Evolutionary conservation across 2,113 vertebrate species (phyloP).

Genomic region (Neopipo cinnamomea): DNA sequence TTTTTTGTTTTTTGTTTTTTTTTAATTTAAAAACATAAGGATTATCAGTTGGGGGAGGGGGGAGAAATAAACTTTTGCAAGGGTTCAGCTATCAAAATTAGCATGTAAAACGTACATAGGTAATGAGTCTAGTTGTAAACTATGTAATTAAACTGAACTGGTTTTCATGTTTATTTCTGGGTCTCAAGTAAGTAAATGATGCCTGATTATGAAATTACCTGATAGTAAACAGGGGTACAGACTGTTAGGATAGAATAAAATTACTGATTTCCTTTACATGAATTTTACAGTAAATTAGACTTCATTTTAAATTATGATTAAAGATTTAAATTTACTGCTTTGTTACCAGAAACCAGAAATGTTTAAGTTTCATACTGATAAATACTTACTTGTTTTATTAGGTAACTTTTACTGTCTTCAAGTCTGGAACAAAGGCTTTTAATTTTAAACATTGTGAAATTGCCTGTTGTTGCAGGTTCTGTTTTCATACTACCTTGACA

Average conservation of each 20-base stretch:
- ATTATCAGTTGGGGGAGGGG: not conserved
- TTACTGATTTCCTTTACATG: not conserved
- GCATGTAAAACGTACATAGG: not conserved
- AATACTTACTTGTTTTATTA: not conserved
- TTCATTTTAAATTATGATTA: not conserved
- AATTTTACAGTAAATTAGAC: not conserved
- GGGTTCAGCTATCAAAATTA: not conserved
- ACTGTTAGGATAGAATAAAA: not conserved
- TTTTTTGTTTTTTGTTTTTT: not conserved
- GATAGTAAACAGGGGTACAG: not conserved
- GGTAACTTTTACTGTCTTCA: not conserved
- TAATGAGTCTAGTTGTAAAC: not conserved
- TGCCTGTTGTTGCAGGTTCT: not conserved
- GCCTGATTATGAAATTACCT: not conserved
- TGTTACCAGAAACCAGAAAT: not conserved
- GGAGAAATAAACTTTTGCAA: not conserved
- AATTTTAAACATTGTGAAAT: not conserved
- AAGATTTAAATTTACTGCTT: not conserved
- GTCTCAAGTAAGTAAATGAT: not conserved
- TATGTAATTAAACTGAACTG: not conserved
- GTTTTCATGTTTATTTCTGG: not conserved
- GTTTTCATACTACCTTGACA: not conserved
- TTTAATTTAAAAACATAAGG: not conserved
- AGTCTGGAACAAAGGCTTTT: not conserved
- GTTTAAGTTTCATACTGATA: not conserved